These are phyloP conservation scores for Zosterops pallidus DNA, from an alignment of 2,113 vertebrate species.

Conservation along the genomic window DNA sequence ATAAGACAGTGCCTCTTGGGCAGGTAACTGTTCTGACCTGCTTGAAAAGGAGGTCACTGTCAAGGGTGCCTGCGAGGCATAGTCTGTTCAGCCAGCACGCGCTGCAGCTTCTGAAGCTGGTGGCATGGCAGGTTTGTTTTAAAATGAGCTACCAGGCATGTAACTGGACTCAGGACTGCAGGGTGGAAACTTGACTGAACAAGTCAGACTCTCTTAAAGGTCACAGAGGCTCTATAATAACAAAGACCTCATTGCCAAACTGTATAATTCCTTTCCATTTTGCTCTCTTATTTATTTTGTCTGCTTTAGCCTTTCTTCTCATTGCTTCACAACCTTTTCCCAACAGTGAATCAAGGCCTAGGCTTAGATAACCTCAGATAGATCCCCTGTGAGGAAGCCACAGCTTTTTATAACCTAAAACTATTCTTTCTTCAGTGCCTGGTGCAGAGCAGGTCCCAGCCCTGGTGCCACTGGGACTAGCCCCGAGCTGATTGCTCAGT, in stretches of 20 bases:
- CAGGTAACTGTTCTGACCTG: slow-evolving; percentile 40
- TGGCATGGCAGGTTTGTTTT: neutral
- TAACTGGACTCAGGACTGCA: neutral
- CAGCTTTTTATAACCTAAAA: neutral
- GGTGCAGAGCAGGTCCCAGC: neutral
- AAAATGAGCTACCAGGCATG: neutral
- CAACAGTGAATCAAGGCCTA: neutral
- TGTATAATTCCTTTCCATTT: neutral
- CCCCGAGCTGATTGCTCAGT: fast-evolving
- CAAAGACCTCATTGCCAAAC: neutral
- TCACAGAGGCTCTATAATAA: neutral
- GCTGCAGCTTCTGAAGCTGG: neutral
- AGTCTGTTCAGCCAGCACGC: slow-evolving; percentile 8
- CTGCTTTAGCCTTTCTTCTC: neutral
- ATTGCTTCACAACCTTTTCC: neutral
- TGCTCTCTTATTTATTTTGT: neutral
- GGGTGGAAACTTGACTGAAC: neutral
- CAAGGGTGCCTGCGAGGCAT: slow-evolving; percentile 40
- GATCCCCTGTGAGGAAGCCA: neutral
- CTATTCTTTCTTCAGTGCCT: neutral
- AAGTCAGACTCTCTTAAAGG: slow-evolving; percentile 25
- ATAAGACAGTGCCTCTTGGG: slow-evolving; percentile 49
- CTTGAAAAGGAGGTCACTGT: slow-evolving; percentile 63
- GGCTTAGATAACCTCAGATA: neutral
- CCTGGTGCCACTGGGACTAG: neutral